phyloP scores from a whole-genome alignment of 1,140 invertebrate species.

The Sarcophaga bullata region DNA sequence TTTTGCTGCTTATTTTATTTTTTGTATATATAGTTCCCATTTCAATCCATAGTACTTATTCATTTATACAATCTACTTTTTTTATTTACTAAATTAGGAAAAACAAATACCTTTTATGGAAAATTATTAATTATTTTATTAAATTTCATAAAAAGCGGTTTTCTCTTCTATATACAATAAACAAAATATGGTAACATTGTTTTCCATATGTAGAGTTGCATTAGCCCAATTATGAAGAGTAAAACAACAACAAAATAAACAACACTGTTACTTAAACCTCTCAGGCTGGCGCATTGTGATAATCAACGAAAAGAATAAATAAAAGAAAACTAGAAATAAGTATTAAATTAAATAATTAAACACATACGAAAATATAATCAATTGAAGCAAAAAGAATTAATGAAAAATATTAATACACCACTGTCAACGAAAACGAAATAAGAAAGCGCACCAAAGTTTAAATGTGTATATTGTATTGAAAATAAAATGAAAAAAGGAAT shows the following conservation, averaged over 20 bases:
- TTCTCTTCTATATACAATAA: no score
- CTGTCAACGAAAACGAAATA: slow-evolving; percentile 5
- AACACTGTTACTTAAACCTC: not conserved
- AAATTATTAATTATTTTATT: no score
- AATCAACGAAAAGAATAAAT: not conserved
- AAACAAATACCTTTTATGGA: no score
- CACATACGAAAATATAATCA: not conserved
- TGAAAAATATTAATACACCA: not conserved
- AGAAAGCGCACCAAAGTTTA: not conserved
- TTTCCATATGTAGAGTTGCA: not conserved
- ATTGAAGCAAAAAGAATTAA: not conserved
- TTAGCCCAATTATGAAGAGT: not conserved
- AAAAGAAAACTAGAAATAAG: slow-evolving; percentile 1
- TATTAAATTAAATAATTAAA: not conserved
- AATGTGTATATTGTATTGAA: not conserved
- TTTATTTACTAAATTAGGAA: no score
- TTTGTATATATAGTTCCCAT: no score
- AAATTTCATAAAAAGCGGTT: no score
- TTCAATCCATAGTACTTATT: no score
- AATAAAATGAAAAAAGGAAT: slow-evolving; percentile 2
- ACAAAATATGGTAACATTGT: not conserved
- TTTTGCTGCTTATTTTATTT: no score
- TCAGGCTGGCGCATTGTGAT: not conserved
- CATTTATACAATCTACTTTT: no score
- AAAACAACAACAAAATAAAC: not conserved